Base-by-base conservation (phyloP, 1,140 invertebrate genomes). In the Liolophura sinensis region DNA sequence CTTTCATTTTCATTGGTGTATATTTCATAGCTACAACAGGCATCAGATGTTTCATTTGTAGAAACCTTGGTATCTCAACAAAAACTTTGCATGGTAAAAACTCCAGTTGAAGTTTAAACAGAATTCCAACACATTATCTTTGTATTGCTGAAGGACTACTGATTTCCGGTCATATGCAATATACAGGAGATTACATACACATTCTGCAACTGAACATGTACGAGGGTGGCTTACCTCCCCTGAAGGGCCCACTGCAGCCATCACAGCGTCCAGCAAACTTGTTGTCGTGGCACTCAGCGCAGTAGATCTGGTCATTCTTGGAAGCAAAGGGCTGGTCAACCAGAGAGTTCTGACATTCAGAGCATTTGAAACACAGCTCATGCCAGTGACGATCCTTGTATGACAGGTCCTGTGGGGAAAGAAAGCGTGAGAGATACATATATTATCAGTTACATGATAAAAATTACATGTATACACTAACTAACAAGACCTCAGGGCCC, bases 341-440 rank as follows among this genome's bases (percentile, higher is more conserved):
- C 81, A 99, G 89, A 59, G 95, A 97, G 73, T 96, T 91, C 84
- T 94, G 91, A 87, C 98, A 99, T 87, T 96, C 97, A 85, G 90
- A 92, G 89, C 98, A 99, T 77, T 98, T 89, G 91, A 99, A 99
- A 84, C 98, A 99, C 51, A 76, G 78, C 87, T 99, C 97, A 86
- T 99, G 97, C 97, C 97, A 99, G 84, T 99, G 97, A 86, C 76
- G 68, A 40, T 99, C 97, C 88, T 99, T 99, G 90, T 99, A 99
- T 57, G 97, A 99, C 82, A 99, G 88, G 89, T 99, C 98, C 97
- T 99, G 87, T 18, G 87, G 86, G 73, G 55, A 58, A 58, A 65
- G 0, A 74, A 58, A 50, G 62, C 20, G 68, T 22, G 52, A 51
- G 31, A 40, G 31, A 40, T 40, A 40, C 9, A n/a, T n/a, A n/a